phyloP scores from a whole-genome alignment of 1,140 invertebrate species.

The Eufriesea mexicana region DNA sequence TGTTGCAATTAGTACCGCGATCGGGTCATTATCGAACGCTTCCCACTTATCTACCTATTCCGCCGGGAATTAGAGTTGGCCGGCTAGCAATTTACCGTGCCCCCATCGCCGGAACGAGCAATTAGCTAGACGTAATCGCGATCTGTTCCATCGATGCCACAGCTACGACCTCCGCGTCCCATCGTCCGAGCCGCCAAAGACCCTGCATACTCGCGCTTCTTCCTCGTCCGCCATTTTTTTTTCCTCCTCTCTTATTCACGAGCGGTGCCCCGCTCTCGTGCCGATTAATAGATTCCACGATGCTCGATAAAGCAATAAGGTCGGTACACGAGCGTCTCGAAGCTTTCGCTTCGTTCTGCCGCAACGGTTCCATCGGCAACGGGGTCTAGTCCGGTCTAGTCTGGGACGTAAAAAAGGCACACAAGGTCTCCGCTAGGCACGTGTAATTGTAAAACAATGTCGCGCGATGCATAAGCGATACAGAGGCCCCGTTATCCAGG shows the following conservation, averaged over 20 bases:
- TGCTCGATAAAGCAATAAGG: background rate
- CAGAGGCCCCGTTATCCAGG: slow-evolving; percentile 51
- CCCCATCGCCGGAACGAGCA: slow-evolving; percentile 41
- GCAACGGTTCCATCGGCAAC: background rate
- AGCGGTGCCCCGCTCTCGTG: too few species aligned
- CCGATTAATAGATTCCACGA: slow-evolving; percentile 23
- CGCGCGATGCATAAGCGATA: slow-evolving; percentile 48
- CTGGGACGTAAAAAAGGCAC: slow-evolving; percentile 15
- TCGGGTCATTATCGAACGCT: background rate
- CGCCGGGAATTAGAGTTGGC: slow-evolving; percentile 20
- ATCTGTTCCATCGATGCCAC: slow-evolving; percentile 27
- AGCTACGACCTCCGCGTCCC: slow-evolving; percentile 15
- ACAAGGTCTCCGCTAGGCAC: background rate
- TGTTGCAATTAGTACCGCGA: slow-evolving; percentile 22
- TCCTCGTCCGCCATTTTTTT: background rate
- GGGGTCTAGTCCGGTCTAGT: slow-evolving; percentile 4
- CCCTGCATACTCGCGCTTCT: background rate
- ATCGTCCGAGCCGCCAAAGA: background rate
- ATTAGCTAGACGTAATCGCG: slow-evolving; percentile 55
- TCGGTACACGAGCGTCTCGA: too few species aligned
- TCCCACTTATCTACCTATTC: slow-evolving; percentile 18
- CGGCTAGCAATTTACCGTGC: slow-evolving; percentile 31
- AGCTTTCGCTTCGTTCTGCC: background rate
- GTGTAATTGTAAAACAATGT: slow-evolving; percentile 57
- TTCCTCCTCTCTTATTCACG: too few species aligned